Conservation (phyloP, 2,113 vertebrate species). For the Petroica traversi region DNA sequence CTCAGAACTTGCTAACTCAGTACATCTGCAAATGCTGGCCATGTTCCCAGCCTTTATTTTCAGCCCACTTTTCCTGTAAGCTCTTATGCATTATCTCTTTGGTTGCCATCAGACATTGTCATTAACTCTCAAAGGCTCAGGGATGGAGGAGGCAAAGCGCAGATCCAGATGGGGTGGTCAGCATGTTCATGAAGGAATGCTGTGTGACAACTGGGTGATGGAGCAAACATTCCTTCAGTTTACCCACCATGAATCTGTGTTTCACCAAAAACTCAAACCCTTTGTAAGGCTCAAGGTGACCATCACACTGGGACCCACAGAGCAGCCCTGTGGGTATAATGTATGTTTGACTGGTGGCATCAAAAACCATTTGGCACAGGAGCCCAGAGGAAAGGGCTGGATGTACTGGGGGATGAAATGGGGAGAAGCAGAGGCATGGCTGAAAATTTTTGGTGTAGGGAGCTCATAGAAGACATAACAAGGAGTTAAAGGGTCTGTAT, state of each 20-base stretch:
- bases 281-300: not conserved
- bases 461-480: not conserved
- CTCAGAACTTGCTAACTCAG: not conserved
- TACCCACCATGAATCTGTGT: not conserved
- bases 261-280: not conserved
- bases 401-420: not conserved
- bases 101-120: not conserved
- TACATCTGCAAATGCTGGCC: slow-evolving; percentile 20
- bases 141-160: not conserved
- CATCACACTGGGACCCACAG: not conserved
- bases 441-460: not conserved
- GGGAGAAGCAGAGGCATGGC: not conserved
- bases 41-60: slow-evolving; percentile 17
- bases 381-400: not conserved
- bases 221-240: not conserved
- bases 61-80: not conserved
- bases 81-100: not conserved
- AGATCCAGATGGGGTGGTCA: not conserved
- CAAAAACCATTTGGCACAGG: not conserved
- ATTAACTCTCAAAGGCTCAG: not conserved
- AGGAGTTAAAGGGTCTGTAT: not conserved
- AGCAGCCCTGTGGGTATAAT: not conserved
- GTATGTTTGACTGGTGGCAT: not conserved
- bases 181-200: not conserved
- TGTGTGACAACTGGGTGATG: fast-evolving